Base-by-base conservation (phyloP, 2,888 invertebrate species). In the Luperina nickerlii region DNA sequence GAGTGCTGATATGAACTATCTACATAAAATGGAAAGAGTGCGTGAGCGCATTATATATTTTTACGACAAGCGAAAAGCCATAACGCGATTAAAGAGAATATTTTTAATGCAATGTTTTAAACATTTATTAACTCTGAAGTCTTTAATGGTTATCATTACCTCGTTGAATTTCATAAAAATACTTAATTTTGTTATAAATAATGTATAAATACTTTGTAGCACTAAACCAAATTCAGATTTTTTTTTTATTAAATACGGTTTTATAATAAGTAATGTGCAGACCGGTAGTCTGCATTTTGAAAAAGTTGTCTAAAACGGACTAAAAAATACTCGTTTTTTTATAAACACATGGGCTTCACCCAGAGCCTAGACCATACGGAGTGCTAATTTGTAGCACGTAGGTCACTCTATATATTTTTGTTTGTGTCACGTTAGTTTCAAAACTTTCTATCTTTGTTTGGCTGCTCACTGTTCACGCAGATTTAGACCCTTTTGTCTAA, bases 21-120 rank as follows among this genome's bases (percentile, higher is more conserved):
- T 76, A 68, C 45, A 81, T 83, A 72, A 68, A 81, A 32, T 32
- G 65, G 27, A 75, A 77, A 67, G 69, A 72, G 81, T 86, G 84
- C 81, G 78, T 74, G 69, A 76, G 72, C 74, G 83, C 84, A 84
- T 71, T 84, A 76, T 65, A 67, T 48, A 63, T 45, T 74, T 82
- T 83, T 73, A 84, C 81, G 84, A 82, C 68, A 74, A 65, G 60
- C 63, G 27, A 77, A 81, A 80, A 76, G 42, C 51, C 32, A 45
- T 85, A 76, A 69, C 20, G 66, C 76, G 69, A 62, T 68, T 74
- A 70, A 78, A 76, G 60, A 86, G 13, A 80, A 74, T 75, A 32
- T 71, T 83, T 75, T 83, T 74, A 78, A 80, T 83, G 65, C 51
- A 85, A 48, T 45, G 24, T 82, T 82, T 82, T 65, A 60, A 57